Conservation (phyloP, 2,797 vertebrate genomes). For the Pristis pectinata region DNA sequence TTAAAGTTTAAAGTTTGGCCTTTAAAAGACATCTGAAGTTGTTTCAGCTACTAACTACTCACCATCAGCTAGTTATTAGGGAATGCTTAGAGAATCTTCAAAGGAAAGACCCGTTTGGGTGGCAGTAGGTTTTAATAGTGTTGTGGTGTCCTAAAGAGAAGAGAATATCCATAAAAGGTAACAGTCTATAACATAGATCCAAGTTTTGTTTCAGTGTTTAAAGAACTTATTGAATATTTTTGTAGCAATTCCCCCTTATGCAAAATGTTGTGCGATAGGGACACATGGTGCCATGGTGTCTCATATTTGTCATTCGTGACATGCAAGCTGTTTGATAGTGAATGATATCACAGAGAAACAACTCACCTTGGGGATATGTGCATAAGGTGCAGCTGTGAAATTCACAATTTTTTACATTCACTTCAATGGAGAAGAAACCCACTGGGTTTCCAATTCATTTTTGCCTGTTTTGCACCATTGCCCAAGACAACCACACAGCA, state of each 20-base stretch:
- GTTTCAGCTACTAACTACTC: not conserved
- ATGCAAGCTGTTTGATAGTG: not conserved
- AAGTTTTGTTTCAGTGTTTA: not conserved
- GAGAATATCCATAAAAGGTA: not conserved
- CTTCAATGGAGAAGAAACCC: not conserved
- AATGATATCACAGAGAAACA: not conserved
- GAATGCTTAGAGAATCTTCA: not conserved
- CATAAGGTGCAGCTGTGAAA: not conserved
- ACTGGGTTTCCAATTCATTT: not conserved
- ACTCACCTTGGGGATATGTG: not conserved
- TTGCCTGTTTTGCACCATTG: not conserved
- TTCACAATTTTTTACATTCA: not conserved
- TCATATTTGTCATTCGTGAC: not conserved
- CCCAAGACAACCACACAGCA: not conserved
- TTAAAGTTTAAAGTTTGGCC: not conserved
- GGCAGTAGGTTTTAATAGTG: not conserved
- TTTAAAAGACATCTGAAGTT: not conserved
- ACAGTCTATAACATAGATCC: not conserved
- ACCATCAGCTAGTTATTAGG: not conserved
- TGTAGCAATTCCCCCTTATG: not conserved
- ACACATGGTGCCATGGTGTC: not conserved
- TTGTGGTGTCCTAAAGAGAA: not conserved
- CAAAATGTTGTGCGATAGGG: not conserved
- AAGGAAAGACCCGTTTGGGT: not conserved
- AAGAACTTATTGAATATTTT: not conserved